Percentiles rank a stretch among this genome's conserved stretches.
phyloP scores from a whole-genome alignment of 1,140 invertebrate species.

The Idris sp. region DNA sequence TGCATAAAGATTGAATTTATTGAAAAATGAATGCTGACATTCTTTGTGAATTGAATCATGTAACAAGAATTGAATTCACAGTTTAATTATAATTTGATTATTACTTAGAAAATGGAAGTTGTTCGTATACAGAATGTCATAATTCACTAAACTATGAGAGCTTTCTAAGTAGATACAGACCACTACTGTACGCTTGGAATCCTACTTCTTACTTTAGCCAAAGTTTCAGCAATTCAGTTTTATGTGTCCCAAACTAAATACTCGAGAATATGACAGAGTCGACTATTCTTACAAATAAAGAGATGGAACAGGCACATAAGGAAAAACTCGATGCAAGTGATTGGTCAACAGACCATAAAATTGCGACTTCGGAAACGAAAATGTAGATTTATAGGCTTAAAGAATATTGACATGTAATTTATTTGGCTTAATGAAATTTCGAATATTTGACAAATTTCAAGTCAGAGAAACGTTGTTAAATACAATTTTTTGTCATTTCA shows the following conservation, averaged over 20 bases:
- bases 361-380: constrained; percentile 16
- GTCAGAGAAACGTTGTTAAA: too few species aligned
- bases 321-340: constrained; percentile 68
- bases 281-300: constrained; percentile 60
- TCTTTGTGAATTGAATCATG: constrained; percentile 32
- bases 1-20: neutral
- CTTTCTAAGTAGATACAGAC: constrained; percentile 58
- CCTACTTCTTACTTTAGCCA: constrained; percentile 68
- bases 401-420: constrained; percentile 18
- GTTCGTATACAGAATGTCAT: constrained; percentile 60
- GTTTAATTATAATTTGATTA: constrained; percentile 61
- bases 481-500: too few species aligned
- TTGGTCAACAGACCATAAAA: constrained; percentile 68
- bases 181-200: constrained; percentile 45
- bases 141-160: constrained; percentile 49
- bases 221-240: constrained; percentile 74
- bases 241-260: constrained; percentile 71
- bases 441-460: too few species aligned
- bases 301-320: constrained; percentile 49
- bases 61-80: constrained; percentile 56
- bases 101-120: constrained; percentile 60
- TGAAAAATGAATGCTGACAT: constrained; percentile 16
- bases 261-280: constrained; percentile 64
- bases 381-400: constrained; percentile 26
- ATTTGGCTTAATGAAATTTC: neutral